Base-by-base conservation (phyloP, 2,797 vertebrate species). In the Coregonus sp. region DNA sequence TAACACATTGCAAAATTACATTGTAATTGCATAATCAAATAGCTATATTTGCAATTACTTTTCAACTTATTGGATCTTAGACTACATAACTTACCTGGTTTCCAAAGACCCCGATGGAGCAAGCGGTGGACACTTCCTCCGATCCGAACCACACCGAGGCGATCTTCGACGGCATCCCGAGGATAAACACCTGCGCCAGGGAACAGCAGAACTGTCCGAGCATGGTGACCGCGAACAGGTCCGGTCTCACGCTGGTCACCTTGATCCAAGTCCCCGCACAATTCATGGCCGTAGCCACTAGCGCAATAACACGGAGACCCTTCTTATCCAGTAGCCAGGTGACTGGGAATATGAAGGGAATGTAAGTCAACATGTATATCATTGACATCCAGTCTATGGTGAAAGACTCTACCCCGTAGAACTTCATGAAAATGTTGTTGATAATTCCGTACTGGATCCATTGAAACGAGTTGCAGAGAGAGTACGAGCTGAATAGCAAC, bases 371-470 rank as follows among this genome's bases (percentile, higher is more conserved):
- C 98, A 99, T 99, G 91, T 97, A 99, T 78, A 98, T 95, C 96
- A 99, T 95, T 50, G 97, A 99, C 87, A 98, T 95, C 96, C 97
- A 98, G 94, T 99, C 95, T 79, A 98, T 93, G 81, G 96, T 90
- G 87, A 95, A 93, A 67, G 82, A 83, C 63, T 94, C 86, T 40
- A 96, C 96, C 4, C 9, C 9, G 92, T 99, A 99, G 91, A 97
- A 99, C 79, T 75, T 83, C 87, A 92, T 92, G 86, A 99, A 98
- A 50, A 99, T 93, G 87, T 95, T 98, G 94, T 86, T 92, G 91
- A 99, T 95, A 90, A 97, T 99, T 82, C 96, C 96, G 89, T 99
- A 99, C 84, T 99, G 97, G 88, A 99, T 99, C 98, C 98, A 99
- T 71, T 99, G 98, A 84, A 95, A 99, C 12, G 97, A 96, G 92